Evolutionary conservation across 2,113 vertebrate genomes (phyloP).

Genomic region (Colistium nudipinnis): DNA sequence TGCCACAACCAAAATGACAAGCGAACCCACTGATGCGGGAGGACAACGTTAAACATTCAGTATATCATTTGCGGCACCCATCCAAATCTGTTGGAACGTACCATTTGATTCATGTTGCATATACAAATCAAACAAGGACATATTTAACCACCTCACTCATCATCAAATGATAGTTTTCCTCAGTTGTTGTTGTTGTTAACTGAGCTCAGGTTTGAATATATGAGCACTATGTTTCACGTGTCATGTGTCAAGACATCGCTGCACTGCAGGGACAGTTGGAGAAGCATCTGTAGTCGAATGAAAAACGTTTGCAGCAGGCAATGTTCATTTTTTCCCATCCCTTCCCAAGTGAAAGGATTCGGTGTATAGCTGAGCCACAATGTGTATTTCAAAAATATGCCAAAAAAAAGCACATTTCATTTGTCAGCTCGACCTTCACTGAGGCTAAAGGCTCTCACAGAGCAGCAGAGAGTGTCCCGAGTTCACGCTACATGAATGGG

Average conservation of each 20-base stretch:
- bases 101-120: too few relatives aligned
- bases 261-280: not conserved
- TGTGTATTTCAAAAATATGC: conserved; percentile 81
- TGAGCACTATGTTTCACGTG: not conserved
- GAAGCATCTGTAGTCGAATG: conserved; percentile 48
- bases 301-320: conserved; percentile 81
- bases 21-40: too few relatives aligned
- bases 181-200: too few relatives aligned
- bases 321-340: conserved; percentile 80
- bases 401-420: conserved; percentile 21
- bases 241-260: not conserved
- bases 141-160: too few relatives aligned
- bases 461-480: conserved; percentile 32
- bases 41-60: too few relatives aligned
- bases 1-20: too few relatives aligned
- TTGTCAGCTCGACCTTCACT: too few relatives aligned
- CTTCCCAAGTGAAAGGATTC: conserved; percentile 35
- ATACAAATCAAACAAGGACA: too few relatives aligned
- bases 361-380: conserved; percentile 78
- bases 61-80: too few relatives aligned
- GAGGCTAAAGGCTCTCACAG: conserved; percentile 24
- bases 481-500: conserved; percentile 60
- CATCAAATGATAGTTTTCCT: too few relatives aligned
- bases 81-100: too few relatives aligned
- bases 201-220: not conserved